Evolutionary conservation across 2,797 vertebrate genomes (phyloP).

Genomic region (Sebastiscus tertius): DNA sequence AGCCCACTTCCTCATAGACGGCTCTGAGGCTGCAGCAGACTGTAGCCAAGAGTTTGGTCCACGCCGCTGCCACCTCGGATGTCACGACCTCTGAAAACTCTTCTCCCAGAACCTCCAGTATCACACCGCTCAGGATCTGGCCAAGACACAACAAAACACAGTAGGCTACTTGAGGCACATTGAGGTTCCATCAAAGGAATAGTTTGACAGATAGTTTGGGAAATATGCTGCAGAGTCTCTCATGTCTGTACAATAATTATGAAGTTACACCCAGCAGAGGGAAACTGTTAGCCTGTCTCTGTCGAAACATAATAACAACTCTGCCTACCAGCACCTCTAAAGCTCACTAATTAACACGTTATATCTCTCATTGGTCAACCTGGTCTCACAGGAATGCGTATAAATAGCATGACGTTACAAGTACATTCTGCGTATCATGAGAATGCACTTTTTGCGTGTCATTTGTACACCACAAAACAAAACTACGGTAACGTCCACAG

Average conservation of each 20-base stretch:
- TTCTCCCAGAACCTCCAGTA: conserved; percentile 92
- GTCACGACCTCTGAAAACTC: conserved; percentile 87
- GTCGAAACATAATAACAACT: neutral
- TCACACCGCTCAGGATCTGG: conserved; percentile 91
- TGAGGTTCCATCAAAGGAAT: neutral
- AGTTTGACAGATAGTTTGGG: neutral
- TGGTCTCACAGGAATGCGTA: too few relatives aligned
- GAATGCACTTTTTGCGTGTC: too few relatives aligned
- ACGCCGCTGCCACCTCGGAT: conserved; percentile 87
- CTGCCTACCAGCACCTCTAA: neutral
- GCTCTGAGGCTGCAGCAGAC: conserved; percentile 85
- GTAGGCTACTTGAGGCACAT: neutral
- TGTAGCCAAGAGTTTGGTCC: conserved; percentile 89
- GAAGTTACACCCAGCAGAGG: too few relatives aligned
- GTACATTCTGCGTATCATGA: too few relatives aligned
- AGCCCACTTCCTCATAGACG: conserved; percentile 91
- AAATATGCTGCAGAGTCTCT: neutral
- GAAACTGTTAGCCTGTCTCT: neutral
- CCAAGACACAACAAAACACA: neutral
- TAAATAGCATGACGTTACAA: too few relatives aligned
- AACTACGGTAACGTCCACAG: too few relatives aligned
- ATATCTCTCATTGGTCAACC: too few relatives aligned
- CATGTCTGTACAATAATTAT: too few relatives aligned
- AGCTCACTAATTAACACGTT: neutral
- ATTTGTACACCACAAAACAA: too few relatives aligned